Percentiles rank a stretch among this genome's conserved stretches.
Evolutionary conservation across 2,113 vertebrate genomes (phyloP).

Genomic region (Archilochus colubris): DNA sequence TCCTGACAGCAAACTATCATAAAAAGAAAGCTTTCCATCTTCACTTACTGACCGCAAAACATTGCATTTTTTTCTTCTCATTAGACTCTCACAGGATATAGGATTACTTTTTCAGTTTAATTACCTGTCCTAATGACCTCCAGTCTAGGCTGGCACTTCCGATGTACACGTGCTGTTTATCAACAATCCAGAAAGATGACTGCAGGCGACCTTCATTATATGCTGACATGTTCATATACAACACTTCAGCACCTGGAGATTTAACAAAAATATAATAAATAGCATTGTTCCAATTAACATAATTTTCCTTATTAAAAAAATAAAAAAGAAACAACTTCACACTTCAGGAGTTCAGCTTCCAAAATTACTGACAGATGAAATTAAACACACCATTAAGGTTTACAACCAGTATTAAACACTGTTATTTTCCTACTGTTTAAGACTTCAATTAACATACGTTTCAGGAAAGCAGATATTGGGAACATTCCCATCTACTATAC

Average conservation of each 20-base stretch:
- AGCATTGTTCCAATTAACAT: not conserved
- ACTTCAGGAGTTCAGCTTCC: not conserved
- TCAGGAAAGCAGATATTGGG: not conserved
- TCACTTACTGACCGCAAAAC: not conserved
- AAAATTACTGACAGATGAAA: not conserved
- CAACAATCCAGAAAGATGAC: slow-evolving; percentile 96
- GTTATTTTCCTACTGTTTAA: not conserved
- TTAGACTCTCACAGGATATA: not conserved
- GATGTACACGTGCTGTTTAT: slow-evolving; percentile 91
- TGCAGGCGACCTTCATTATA: slow-evolving; percentile 89
- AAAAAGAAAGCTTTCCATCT: not conserved
- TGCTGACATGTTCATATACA: slow-evolving; percentile 89
- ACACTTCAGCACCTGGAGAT: slow-evolving; percentile 87
- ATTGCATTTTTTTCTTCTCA: not conserved
- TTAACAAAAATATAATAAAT: slow-evolving; percentile 14
- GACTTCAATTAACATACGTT: not conserved
- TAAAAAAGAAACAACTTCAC: not conserved
- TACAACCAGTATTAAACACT: not conserved
- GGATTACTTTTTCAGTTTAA: not conserved
- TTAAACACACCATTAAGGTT: not conserved
- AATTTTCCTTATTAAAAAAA: not conserved
- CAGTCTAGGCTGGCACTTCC: slow-evolving; percentile 93
- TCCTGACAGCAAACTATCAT: not conserved
- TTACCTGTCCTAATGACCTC: slow-evolving; percentile 90
- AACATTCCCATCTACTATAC: not conserved